Conservation (phyloP, 2,797 vertebrate genomes). For the Argyrosomus regius region DNA sequence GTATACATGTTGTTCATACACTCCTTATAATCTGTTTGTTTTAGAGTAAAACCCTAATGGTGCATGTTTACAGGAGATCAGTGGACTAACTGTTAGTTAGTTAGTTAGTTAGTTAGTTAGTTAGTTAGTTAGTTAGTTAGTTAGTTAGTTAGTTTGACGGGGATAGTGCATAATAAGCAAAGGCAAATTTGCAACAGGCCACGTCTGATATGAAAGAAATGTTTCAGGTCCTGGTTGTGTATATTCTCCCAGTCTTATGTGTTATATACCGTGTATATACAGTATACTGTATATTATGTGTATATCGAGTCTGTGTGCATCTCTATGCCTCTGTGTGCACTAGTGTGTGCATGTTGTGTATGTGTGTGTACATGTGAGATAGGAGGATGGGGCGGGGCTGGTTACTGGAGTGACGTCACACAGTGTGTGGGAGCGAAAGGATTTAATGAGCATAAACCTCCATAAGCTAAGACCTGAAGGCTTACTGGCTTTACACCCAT, state of each 20-base stretch:
- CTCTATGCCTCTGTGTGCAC: neutral
- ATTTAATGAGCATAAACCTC: slow-evolving; percentile 77
- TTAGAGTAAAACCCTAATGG: neutral
- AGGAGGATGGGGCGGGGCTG: neutral
- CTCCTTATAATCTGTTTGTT: neutral
- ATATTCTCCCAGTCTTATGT: neutral
- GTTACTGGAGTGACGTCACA: slow-evolving; percentile 55
- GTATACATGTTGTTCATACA: neutral
- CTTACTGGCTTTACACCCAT: slow-evolving; percentile 77
- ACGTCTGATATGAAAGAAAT: neutral
- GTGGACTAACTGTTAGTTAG: neutral
- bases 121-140: too few species aligned
- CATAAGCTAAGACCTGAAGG: slow-evolving; percentile 71
- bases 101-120: too few species aligned
- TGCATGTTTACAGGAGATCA: neutral
- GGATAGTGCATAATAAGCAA: too few species aligned
- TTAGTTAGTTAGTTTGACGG: too few species aligned
- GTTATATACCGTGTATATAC: neutral
- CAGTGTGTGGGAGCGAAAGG: slow-evolving; percentile 57
- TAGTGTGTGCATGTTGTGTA: slow-evolving; percentile 3
- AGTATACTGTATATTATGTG: neutral
- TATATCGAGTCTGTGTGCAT: neutral
- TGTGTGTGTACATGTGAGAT: neutral
- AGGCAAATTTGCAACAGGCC: too few species aligned
- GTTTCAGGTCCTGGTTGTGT: slow-evolving; percentile 2